These are phyloP conservation scores for Choristoneura rosaceana DNA, from an alignment of 2,888 invertebrate genomes.

Conservation along the genomic window DNA sequence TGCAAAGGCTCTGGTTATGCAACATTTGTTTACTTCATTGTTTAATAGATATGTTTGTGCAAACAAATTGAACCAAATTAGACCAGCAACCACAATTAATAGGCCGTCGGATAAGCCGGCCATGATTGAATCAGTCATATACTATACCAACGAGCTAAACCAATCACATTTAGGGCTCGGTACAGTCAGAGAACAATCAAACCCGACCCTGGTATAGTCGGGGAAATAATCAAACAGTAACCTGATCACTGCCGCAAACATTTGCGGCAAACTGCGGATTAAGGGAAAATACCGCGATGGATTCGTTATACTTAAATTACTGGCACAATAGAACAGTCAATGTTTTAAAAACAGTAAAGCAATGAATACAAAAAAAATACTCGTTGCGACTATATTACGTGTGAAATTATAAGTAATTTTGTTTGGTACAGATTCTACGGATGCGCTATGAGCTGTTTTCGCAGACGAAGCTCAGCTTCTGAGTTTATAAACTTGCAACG, in stretches of 20 bases:
- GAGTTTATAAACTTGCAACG: too few species aligned
- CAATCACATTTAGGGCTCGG: conserved; percentile 11
- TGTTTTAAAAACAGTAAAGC: conserved; percentile 4
- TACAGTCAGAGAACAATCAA: conserved; percentile 4
- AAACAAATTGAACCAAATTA: neutral
- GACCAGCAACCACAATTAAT: neutral
- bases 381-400: too few species aligned
- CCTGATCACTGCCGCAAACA: conserved; percentile 23
- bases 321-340: conserved; percentile 10
- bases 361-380: too few species aligned
- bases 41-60: neutral
- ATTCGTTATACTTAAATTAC: conserved; percentile 33
- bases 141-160: conserved; percentile 5
- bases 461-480: too few species aligned
- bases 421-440: too few species aligned
- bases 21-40: neutral
- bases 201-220: neutral
- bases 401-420: too few species aligned
- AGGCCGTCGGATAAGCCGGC: neutral
- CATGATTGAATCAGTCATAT: conserved; percentile 24
- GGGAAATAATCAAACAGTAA: conserved; percentile 29
- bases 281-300: conserved; percentile 19
- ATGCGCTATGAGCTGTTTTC: too few species aligned
- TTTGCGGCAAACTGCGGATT: conserved; percentile 26
- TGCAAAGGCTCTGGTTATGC: too few species aligned